Evolutionary conservation across 1,140 invertebrate genomes (phyloP).

Genomic region (Drosophila funebris): DNA sequence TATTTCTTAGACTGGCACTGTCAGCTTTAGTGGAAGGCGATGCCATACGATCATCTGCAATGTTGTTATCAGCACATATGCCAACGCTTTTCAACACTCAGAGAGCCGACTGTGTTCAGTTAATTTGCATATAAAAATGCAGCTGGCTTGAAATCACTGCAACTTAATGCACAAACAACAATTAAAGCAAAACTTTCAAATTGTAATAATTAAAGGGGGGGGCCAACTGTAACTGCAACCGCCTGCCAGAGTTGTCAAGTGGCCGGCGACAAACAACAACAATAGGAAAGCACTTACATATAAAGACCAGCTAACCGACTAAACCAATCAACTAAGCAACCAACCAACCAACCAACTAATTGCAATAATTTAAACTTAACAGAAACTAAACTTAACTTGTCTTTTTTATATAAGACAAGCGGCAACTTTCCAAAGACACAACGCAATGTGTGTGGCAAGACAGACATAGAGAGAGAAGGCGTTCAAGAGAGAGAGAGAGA

Average conservation of each 20-base stretch:
- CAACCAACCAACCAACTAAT: slow-evolving; percentile 39
- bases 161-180: slow-evolving; percentile 49
- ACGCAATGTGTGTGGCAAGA: slow-evolving; percentile 1
- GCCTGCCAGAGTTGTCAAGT: slow-evolving; percentile 17
- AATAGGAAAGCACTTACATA: too few species aligned
- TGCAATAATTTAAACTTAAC: slow-evolving; percentile 75
- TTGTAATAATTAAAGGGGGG: slow-evolving; percentile 42
- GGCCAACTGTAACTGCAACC: slow-evolving; percentile 9
- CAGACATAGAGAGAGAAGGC: not conserved
- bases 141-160: slow-evolving; percentile 37
- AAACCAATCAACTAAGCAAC: slow-evolving; percentile 41
- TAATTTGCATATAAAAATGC: slow-evolving; percentile 72
- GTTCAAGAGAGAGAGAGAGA: not conserved
- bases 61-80: slow-evolving; percentile 45
- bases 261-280: slow-evolving; percentile 33
- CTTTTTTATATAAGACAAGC: slow-evolving; percentile 58
- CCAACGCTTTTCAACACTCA: slow-evolving; percentile 52
- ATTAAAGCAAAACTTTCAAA: slow-evolving; percentile 67
- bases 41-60: slow-evolving; percentile 23
- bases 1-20: slow-evolving; percentile 16
- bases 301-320: slow-evolving; percentile 31
- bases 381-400: slow-evolving; percentile 33
- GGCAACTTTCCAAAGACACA: slow-evolving; percentile 46
- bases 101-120: slow-evolving; percentile 21
- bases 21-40: slow-evolving; percentile 8